Evolutionary conservation across 2,888 invertebrate species (phyloP), one percentile per base, ranked within the genome.

Genomic region (Gandaritis pyraliata): DNA sequence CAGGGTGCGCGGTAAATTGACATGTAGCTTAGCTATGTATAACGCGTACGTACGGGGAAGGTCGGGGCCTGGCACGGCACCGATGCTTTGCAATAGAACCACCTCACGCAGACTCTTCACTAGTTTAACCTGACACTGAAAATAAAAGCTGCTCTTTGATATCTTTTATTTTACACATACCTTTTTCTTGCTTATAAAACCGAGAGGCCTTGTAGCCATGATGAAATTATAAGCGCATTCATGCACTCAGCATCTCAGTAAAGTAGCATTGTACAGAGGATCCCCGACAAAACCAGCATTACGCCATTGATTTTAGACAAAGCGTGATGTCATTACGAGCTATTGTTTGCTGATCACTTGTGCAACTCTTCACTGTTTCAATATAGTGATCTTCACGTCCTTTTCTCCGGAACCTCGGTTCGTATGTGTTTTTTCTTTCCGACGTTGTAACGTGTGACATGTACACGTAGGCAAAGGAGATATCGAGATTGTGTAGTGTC

Each of bases 21-120:
- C 73, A 75, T 77, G 76, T 69, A 71, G 64, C 68, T 69, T 69
- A 71, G 64, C 68, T 69, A 76, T 59, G 39, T 59, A 52, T 85
- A 88, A 86, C 71, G 71, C 69, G 72, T 69, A 71, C 71, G 75
- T 77, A 76, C 72, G 74, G 73, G 82, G 83, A 85, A 82, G 76
- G 73, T 75, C 82, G 86, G 90, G 84, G 88, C 85, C 91, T 87
- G 91, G 91, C 79, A 86, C 87, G 91, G 91, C 79, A 86, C 87
- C 79, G 84, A 16, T 75, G 74, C 82, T 81, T 71, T 76, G 80
- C 78, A 74, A 81, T 74, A 74, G 75, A 75, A 83, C 75, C 73
- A 71, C 77, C 77, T 83, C 88, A 86, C 87, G 86, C 86, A 85
- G 80, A 72, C 72, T 80, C 77, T 77, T 75, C 72, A 75, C 74